Conservation (phyloP, 2,797 vertebrate species). For the Sandelia bainsii region DNA sequence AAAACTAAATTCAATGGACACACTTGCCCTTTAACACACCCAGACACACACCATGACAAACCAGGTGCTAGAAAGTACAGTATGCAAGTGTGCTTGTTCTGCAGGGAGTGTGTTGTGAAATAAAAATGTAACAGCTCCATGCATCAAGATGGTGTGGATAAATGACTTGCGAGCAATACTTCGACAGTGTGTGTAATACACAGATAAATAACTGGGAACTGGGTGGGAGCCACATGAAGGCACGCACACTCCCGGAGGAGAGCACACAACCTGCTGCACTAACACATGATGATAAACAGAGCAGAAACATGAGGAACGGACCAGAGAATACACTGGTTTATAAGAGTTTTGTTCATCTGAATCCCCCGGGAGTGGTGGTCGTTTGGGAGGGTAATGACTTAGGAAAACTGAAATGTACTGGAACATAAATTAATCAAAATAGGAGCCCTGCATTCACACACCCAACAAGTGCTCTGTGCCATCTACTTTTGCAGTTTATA, state of each 20-base stretch:
- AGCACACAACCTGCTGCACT: slow-evolving; percentile 21
- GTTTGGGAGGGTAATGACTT: slow-evolving; percentile 74
- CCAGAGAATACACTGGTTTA: slow-evolving; percentile 29
- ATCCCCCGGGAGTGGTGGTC: slow-evolving; percentile 42
- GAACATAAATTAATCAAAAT: slow-evolving; percentile 76
- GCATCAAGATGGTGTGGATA: slow-evolving; percentile 68
- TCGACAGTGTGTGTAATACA: slow-evolving; percentile 71
- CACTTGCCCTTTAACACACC: slow-evolving; percentile 60
- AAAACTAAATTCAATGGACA: slow-evolving; percentile 51
- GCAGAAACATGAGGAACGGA: slow-evolving; percentile 36
- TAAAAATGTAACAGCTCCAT: slow-evolving; percentile 71
- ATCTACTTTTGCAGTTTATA: slow-evolving; percentile 42
- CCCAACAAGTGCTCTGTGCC: slow-evolving; percentile 10
- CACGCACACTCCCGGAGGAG: slow-evolving; percentile 37
- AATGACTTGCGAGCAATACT: slow-evolving; percentile 56
- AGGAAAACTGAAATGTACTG: slow-evolving; percentile 72
- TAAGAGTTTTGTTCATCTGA: slow-evolving; percentile 52
- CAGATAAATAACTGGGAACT: slow-evolving; percentile 74
- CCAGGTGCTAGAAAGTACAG: slow-evolving; percentile 19
- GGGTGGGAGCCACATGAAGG: slow-evolving; percentile 45
- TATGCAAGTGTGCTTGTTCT: slow-evolving; percentile 51
- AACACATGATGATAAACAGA: slow-evolving; percentile 41
- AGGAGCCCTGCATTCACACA: slow-evolving; percentile 30
- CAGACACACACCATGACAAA: slow-evolving; percentile 51
- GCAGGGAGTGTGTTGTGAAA: slow-evolving; percentile 52